Evolutionary conservation across 2,797 vertebrate genomes (phyloP).

Genomic region (Sebastes itinus): DNA sequence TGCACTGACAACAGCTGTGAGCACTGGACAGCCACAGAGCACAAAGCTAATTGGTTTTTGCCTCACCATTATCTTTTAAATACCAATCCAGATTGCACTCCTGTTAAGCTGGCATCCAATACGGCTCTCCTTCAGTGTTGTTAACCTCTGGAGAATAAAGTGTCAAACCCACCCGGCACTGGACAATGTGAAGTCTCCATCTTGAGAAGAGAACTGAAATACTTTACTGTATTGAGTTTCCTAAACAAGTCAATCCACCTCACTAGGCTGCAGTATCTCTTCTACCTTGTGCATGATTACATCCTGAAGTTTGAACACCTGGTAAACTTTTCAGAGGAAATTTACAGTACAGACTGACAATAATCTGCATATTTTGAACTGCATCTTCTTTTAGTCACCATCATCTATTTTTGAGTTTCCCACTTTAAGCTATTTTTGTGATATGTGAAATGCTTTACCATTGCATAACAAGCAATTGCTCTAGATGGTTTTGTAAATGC

Average conservation of each 20-base stretch:
- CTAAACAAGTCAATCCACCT: conserved; percentile 18
- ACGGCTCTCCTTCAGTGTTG: conserved; percentile 42
- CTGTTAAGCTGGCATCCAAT: conserved; percentile 62
- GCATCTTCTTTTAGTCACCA: background rate
- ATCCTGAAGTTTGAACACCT: background rate
- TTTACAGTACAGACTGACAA: background rate
- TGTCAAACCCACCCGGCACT: conserved; percentile 37
- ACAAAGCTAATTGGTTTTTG: conserved; percentile 76
- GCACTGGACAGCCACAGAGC: conserved; percentile 53
- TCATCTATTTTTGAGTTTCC: background rate
- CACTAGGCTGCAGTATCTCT: background rate
- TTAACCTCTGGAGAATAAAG: conserved; percentile 73
- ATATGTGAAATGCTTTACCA: background rate
- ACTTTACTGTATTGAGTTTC: conserved; percentile 11
- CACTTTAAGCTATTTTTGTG: too few species aligned
- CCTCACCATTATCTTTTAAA: conserved; percentile 77
- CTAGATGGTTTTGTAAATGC: background rate
- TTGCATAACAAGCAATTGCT: background rate
- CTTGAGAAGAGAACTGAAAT: conserved; percentile 27
- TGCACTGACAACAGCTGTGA: conserved; percentile 65
- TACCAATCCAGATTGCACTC: conserved; percentile 73
- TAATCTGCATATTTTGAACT: background rate
- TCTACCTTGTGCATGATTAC: background rate
- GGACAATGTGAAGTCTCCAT: conserved; percentile 45
- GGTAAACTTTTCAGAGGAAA: background rate